Percentiles rank a stretch among this genome's conserved stretches.
phyloP scores from a whole-genome alignment of 2,888 invertebrate species.

The Nephrocerus scutellatus region DNA sequence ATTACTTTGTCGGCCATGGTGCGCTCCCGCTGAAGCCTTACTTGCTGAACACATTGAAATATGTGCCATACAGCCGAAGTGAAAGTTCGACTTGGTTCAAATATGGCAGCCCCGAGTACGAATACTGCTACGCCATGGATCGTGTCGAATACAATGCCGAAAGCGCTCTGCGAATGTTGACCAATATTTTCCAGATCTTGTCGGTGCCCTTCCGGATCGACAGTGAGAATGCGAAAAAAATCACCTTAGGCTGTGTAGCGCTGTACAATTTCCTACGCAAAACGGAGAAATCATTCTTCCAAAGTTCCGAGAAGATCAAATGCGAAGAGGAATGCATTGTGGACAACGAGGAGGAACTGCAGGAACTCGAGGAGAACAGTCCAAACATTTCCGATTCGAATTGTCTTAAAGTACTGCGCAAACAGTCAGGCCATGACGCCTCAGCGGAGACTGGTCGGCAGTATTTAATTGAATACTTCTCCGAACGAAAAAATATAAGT shows the following conservation, averaged over 20 bases:
- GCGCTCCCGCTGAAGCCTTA: constrained; percentile 37
- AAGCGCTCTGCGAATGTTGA: constrained; percentile 37
- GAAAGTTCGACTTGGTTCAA: constrained; percentile 22
- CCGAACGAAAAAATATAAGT: constrained; percentile 17
- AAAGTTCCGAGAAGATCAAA: constrained; percentile 36
- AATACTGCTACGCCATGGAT: constrained; percentile 30
- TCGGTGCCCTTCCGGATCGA: constrained; percentile 39
- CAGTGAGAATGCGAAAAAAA: constrained; percentile 39
- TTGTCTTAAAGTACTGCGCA: constrained; percentile 34
- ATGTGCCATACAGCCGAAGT: constrained; percentile 23
- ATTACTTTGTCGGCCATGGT: constrained; percentile 36
- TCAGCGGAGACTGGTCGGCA: constrained; percentile 34
- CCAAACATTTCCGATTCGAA: constrained; percentile 37
- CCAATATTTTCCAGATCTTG: constrained; percentile 42
- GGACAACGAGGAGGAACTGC: constrained; percentile 37
- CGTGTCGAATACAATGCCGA: constrained; percentile 22
- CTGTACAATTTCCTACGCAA: constrained; percentile 43
- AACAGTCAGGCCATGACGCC: constrained; percentile 36
- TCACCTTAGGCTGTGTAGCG: constrained; percentile 42
- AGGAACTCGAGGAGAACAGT: constrained; percentile 38
- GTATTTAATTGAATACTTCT: constrained; percentile 32
- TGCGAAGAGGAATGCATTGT: constrained; percentile 39
- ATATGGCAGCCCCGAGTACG: constrained; percentile 20
- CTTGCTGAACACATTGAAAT: constrained; percentile 32
- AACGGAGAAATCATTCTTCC: constrained; percentile 36